Percentiles rank a stretch among this genome's conserved stretches.
These are phyloP conservation scores for Bombus fervidus DNA, from an alignment of 1,140 invertebrate species.

Conservation along the genomic window DNA sequence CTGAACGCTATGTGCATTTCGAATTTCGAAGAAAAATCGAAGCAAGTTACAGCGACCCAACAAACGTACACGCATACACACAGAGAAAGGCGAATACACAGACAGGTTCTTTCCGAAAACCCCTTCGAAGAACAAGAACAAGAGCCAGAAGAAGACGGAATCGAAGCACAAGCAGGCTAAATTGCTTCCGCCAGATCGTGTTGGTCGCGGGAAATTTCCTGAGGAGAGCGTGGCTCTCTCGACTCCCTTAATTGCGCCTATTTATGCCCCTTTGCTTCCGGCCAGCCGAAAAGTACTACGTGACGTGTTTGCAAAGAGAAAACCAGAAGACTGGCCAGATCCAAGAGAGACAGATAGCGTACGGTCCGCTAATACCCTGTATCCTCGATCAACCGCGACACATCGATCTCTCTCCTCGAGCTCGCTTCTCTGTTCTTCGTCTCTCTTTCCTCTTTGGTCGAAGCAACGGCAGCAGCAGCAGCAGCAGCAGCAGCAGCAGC, in stretches of 20 bases:
- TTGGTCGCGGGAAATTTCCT: constrained; percentile 33
- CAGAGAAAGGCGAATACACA: neutral
- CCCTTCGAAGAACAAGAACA: neutral
- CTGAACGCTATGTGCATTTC: neutral
- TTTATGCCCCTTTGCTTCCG: constrained; percentile 81
- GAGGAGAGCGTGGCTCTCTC: constrained; percentile 44
- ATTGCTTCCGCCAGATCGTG: constrained; percentile 46
- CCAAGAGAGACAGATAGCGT: constrained; percentile 29
- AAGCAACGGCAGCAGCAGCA: neutral
- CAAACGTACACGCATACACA: neutral
- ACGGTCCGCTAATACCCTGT: constrained; percentile 76
- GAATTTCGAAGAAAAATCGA: neutral
- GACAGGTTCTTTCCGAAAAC: neutral
- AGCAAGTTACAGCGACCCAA: neutral
- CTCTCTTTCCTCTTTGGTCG: neutral
- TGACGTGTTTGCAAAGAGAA: constrained; percentile 81
- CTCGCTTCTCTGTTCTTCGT: constrained; percentile 43
- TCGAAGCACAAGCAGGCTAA: constrained; percentile 16
- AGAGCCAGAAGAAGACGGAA: neutral
- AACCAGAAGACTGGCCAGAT: constrained; percentile 27
- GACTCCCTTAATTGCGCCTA: constrained; percentile 80
- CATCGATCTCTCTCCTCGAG: constrained; percentile 59
- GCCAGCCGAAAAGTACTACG: constrained; percentile 75
- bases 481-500: constrained; percentile 6
- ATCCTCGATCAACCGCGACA: constrained; percentile 77